Evolutionary conservation across 2,113 vertebrate genomes (phyloP), one percentile per base, ranked within the genome.

Genomic region (Pelecanus crispus): DNA sequence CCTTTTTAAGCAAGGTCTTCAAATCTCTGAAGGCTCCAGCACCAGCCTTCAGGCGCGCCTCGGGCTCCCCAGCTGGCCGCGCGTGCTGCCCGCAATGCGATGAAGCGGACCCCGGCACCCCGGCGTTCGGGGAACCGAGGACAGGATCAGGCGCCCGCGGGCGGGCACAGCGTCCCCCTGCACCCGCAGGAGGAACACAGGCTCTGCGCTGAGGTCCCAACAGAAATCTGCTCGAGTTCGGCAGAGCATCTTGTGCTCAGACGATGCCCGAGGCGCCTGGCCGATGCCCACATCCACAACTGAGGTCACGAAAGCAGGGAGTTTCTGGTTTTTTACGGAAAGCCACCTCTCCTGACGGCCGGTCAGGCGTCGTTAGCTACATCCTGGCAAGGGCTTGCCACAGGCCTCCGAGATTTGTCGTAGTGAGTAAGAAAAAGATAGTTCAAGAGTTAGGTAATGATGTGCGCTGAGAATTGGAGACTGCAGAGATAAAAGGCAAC

Each of bases 401-500:
- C 88, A 20, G 83, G 75, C 85, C 90, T 31, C 90, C 32, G 4
- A 88, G 94, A 28, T 88, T 94, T 92, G 86, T 94, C 92, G 79
- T 19, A 28, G 77, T 6, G 44, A 91, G 94, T 66, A 88, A 74
- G 88, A 59, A 31, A 74, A 92, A 67, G 94, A 94, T 94, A 52
- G 96, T 87, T 95, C 89, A 85, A 91, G 96, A 95, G 84, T 62
- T 94, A 86, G 95, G 96, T 96, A 96, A 96, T 94, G 91, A 96
- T 95, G 92, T 95, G 85, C 44, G 3, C 95, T 47, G 84, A 95
- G 94, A 90, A 86, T 50, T 90, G 84, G 91, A 94, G 94, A 88
- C 94, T 95, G 89, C 84, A 55, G 94, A 97, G 96, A 97, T 96
- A 97, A 97, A 97, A 96, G 95, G 89, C 95, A 96, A 95, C 95